Evolutionary conservation across 2,888 invertebrate species (phyloP).

Genomic region (Patella ulyssiponensis): DNA sequence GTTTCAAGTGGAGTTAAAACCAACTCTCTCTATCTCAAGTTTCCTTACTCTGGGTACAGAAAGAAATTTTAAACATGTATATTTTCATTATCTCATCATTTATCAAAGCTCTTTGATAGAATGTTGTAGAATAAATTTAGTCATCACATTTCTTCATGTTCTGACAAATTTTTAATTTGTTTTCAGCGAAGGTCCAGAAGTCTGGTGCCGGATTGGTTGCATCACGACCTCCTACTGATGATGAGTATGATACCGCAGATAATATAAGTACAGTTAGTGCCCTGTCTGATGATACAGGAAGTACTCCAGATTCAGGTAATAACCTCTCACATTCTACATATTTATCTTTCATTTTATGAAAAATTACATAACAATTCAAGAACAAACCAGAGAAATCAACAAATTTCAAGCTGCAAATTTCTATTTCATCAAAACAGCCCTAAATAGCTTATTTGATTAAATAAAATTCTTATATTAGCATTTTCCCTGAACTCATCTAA

Average conservation of each 20-base stretch:
- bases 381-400: background rate
- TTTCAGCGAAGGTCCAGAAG: conserved; percentile 43
- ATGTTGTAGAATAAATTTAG: no score
- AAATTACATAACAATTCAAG: background rate
- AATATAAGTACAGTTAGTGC: conserved; percentile 87
- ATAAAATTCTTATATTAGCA: no score
- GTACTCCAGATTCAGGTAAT: conserved; percentile 73
- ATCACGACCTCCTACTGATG: conserved; percentile 61
- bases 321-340: conserved; percentile 6
- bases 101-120: no score
- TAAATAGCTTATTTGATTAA: no score
- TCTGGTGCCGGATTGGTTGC: conserved; percentile 35
- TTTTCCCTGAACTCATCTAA: no score
- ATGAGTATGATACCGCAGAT: conserved; percentile 74
- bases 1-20: no score
- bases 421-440: background rate
- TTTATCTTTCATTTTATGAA: no score
- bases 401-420: background rate
- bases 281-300: conserved; percentile 81
- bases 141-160: no score
- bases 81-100: no score
- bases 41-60: no score
- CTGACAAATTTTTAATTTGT: background rate
- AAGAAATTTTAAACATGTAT: no score
- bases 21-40: no score